These are phyloP conservation scores for Salvelinus namaycush DNA, from an alignment of 2,113 vertebrate species.

Conservation along the genomic window DNA sequence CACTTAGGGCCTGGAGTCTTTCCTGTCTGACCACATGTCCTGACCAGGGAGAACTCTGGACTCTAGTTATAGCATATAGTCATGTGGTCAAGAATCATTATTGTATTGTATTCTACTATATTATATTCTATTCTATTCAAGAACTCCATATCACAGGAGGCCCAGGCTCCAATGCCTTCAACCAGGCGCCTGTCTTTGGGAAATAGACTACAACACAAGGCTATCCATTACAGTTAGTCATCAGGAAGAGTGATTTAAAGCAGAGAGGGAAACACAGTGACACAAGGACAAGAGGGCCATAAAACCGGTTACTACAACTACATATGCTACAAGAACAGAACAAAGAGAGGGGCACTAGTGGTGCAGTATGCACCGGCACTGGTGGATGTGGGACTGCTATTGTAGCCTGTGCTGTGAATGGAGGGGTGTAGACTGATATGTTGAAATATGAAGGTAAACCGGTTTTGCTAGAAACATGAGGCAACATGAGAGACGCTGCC, in stretches of 20 bases:
- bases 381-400: not conserved
- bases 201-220: not conserved
- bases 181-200: not conserved
- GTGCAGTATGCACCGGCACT: not conserved
- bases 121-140: too few species aligned
- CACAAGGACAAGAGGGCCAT: constrained; percentile 8
- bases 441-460: not conserved
- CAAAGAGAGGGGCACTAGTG: not conserved
- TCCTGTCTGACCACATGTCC: too few species aligned
- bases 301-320: constrained; percentile 14
- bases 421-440: not conserved
- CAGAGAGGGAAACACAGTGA: not conserved
- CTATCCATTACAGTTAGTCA: not conserved
- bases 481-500: not conserved
- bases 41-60: too few species aligned
- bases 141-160: not conserved
- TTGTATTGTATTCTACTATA: too few species aligned
- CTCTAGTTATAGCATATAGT: too few species aligned
- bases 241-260: not conserved
- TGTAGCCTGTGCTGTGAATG: not conserved
- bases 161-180: not conserved
- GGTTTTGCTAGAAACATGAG: not conserved
- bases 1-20: too few species aligned
- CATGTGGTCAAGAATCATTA: too few species aligned
- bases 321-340: not conserved